A percentile compares a stretch with the other conserved stretches of the same genome.
These are phyloP conservation scores for Sarcophilus harrisii DNA, from an alignment of 2,797 vertebrate species.

Conservation along the genomic window DNA sequence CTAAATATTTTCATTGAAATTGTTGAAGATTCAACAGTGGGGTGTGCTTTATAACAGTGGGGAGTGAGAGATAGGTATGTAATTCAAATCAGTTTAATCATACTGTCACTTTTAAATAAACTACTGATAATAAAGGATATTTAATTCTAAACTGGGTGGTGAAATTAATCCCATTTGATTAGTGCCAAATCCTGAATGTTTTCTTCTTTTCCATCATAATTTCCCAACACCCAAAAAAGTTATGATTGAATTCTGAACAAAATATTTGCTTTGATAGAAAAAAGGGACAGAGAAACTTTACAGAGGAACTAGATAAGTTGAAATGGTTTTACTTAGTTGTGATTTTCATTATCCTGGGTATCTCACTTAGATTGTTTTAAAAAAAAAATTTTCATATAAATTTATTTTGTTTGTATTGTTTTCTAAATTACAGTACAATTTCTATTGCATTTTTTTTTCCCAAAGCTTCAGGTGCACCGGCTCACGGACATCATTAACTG, in stretches of 20 bases:
- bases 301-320: background rate
- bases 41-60: too few species aligned
- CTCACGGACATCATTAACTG: conserved; percentile 81
- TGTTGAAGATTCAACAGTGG: background rate
- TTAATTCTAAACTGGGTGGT: background rate
- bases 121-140: background rate
- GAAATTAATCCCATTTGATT: background rate
- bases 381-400: too few species aligned
- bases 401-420: background rate
- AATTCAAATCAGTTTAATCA: fast-evolving
- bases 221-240: background rate
- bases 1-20: background rate
- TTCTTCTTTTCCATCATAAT: background rate
- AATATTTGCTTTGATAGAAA: background rate
- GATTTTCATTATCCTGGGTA: background rate
- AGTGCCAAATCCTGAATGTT: background rate
- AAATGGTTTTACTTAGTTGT: background rate
- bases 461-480: conserved; percentile 62
- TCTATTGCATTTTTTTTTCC: conserved; percentile 64
- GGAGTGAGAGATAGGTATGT: too few species aligned
- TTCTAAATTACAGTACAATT: conserved; percentile 8
- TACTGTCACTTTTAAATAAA: background rate
- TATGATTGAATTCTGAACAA: background rate
- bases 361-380: too few species aligned
- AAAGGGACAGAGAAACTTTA: background rate